Base-by-base conservation (phyloP, 2,888 invertebrate species). In the Lepidocyrtinus sp. region DNA sequence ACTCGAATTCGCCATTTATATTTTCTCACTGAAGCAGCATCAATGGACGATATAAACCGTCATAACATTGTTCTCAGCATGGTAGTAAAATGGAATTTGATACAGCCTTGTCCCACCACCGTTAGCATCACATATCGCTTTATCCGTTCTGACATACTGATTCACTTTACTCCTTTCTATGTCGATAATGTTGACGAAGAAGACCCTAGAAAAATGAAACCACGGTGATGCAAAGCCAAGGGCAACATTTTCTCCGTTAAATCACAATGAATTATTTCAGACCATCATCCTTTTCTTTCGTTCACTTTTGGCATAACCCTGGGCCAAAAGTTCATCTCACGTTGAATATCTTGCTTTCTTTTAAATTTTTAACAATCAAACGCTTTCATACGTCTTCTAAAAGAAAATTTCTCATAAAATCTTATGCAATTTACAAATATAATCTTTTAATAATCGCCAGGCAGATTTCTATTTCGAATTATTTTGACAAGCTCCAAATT, bases 211-310 rank as follows among this genome's bases (percentile, higher is more conserved):
- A 17, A 17, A n/a, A 55, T 12, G 3, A 59, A 59, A 21, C 59
- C 59, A 59, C 59, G 22, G 59, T 21, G 12, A n/a, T 21, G 59
- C 22, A 59, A 46, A 75, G 74, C 79, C 79, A 80, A 55, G 70
- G 79, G 79, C 79, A 80, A 75, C 75, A 45, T 80, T 80, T 74
- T 75, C 74, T 74, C 79, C 79, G 79, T 80, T 80, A 80, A 59
- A 59, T 74, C 74, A 61, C 61, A 72, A 78, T 72, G 67, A 77
- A 77, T 77, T 77, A 71, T 77, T 17, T 77, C 67, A 71, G 50
- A 36, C 36, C 36, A 36, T 36, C 36, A n/a, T n/a, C 36, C 36
- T 36, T 12, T 36, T 36, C 36, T 36, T 12, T 36, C 12, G 36
- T 12, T 7, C 12, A 7, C 17, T 12, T 50, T 50, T 50, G n/a